Evolutionary conservation across 2,888 invertebrate genomes (phyloP).

Genomic region (Endotricha flammealis): DNA sequence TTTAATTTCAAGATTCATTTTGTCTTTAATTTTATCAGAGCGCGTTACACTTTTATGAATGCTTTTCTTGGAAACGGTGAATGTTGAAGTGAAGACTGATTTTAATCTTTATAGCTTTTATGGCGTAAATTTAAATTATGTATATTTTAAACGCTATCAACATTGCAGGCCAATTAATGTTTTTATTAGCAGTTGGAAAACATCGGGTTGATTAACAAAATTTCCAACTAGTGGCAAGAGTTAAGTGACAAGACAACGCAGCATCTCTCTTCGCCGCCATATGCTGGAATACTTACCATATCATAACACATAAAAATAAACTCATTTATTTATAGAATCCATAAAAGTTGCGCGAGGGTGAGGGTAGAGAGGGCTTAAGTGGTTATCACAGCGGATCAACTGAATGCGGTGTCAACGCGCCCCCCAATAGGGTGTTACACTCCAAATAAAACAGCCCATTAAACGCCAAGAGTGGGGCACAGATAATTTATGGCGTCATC

Average conservation of each 20-base stretch:
- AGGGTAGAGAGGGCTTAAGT: constrained; percentile 25
- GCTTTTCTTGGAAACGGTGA: no score
- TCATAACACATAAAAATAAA: constrained; percentile 30
- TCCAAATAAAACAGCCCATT: constrained; percentile 12
- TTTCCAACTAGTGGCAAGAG: no score
- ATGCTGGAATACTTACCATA: constrained; percentile 15
- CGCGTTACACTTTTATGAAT: no score
- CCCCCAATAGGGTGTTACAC: constrained; percentile 11
- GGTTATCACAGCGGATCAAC: constrained; percentile 24
- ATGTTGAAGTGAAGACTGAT: no score
- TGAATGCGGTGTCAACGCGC: constrained; percentile 32
- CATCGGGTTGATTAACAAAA: no score
- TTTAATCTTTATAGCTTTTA: no score
- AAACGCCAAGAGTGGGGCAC: background rate
- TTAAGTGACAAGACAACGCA: constrained; percentile 3
- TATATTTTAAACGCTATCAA: no score
- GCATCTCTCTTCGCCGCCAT: constrained; percentile 1
- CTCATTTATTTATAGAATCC: constrained; percentile 37
- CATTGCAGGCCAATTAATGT: no score
- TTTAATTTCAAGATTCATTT: no score
- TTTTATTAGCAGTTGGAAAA: no score
- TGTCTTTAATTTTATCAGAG: no score
- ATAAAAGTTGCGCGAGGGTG: constrained; percentile 23
- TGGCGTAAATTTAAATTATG: no score
- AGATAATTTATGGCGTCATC: background rate